phyloP scores from a whole-genome alignment of 2,888 invertebrate genomes.

The Himalopsyche tibetana region DNA sequence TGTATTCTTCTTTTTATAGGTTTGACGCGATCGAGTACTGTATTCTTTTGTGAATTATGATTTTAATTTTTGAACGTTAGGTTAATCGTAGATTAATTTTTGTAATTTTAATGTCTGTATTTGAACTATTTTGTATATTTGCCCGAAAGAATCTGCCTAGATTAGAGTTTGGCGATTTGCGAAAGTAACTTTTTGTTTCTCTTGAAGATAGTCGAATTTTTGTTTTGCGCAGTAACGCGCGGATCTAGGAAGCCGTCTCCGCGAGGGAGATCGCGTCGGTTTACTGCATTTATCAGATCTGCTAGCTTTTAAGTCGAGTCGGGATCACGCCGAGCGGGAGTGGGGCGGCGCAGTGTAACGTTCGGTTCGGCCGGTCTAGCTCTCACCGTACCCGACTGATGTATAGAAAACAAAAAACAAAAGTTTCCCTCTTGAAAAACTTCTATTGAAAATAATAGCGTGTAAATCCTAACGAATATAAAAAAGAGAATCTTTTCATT shows the following conservation, averaged over 20 bases:
- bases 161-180: not conserved
- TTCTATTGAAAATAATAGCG: constrained; percentile 63
- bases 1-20: constrained; percentile 53
- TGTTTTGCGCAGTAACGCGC: constrained; percentile 40
- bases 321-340: not conserved
- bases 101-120: constrained; percentile 5
- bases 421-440: constrained; percentile 58
- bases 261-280: not conserved
- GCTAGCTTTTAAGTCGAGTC: constrained; percentile 60
- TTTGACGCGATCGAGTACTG: constrained; percentile 56
- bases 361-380: constrained; percentile 58
- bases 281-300: constrained; percentile 63
- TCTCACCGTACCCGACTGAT: constrained; percentile 65
- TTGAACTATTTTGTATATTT: constrained; percentile 33
- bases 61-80: constrained; percentile 36
- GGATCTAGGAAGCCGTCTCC: not conserved
- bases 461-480: constrained; percentile 64
- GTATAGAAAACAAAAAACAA: constrained; percentile 65
- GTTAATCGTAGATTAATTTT: constrained; percentile 44
- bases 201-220: constrained; percentile 35
- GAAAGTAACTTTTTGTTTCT: not conserved
- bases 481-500: constrained; percentile 64
- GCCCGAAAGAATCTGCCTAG: not conserved
- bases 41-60: constrained; percentile 37
- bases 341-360: not conserved